Conservation (phyloP, 2,888 invertebrate genomes). For the Clepsis dumicolana region DNA sequence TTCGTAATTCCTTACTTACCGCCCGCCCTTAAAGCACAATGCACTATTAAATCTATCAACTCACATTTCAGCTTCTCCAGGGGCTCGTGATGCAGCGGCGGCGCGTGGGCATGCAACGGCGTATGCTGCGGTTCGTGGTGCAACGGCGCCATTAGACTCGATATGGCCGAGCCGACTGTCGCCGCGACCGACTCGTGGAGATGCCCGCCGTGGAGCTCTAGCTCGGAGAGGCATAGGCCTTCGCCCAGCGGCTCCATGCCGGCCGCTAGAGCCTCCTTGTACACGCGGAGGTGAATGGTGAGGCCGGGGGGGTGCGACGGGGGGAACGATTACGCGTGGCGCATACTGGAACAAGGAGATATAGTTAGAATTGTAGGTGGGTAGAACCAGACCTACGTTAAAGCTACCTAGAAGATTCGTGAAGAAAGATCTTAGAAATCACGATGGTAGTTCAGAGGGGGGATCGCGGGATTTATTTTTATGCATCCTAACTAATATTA, state of each 20-base stretch:
- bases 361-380: too few relatives aligned
- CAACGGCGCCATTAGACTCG: slow-evolving; percentile 84
- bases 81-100: slow-evolving; percentile 89
- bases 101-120: slow-evolving; percentile 86
- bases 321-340: slow-evolving; percentile 49
- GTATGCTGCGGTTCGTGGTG: slow-evolving; percentile 86
- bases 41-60: slow-evolving; percentile 62
- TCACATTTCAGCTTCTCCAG: slow-evolving; percentile 93
- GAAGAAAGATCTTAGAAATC: too few relatives aligned
- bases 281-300: slow-evolving; percentile 86
- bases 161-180: slow-evolving; percentile 84
- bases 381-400: too few relatives aligned
- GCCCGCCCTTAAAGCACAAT: background rate
- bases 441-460: too few relatives aligned
- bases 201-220: slow-evolving; percentile 85
- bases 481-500: too few relatives aligned
- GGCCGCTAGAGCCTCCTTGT: slow-evolving; percentile 88
- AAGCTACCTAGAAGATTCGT: too few relatives aligned
- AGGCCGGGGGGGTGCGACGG: slow-evolving; percentile 58
- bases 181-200: slow-evolving; percentile 83
- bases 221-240: slow-evolving; percentile 91
- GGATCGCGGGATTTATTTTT: too few relatives aligned
- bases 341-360: slow-evolving; percentile 37
- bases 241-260: slow-evolving; percentile 90
- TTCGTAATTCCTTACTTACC: too few relatives aligned